Base-by-base conservation (phyloP, 2,797 vertebrate species). In the Sebastes diaconus region DNA sequence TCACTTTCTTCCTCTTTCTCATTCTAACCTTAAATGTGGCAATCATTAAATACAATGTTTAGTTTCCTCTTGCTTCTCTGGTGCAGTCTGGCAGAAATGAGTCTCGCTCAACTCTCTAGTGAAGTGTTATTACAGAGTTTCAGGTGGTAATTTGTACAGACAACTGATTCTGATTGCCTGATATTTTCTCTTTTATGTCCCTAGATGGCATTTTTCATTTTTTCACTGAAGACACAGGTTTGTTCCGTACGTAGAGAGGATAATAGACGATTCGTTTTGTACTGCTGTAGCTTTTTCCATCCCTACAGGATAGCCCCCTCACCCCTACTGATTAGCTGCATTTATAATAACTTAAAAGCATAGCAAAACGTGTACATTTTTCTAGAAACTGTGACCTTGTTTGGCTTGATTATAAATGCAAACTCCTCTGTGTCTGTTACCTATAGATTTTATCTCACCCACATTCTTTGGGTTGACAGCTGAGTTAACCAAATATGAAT, bases 161-260 rank as follows among this genome's bases (percentile, higher is more conserved):
- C 81, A 79, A 79, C 69, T 85, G 57, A 83, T 90, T 88, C 71
- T 90, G 80, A 93, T 92, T 86, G 79, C 89, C 80, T 91, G 73
- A 77, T 87, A 78, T 91, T 32, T 88, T 89, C 72, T 92, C 82
- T 93, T 89, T 90, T 81, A 80, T 82, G 74, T 92, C 83, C 75
- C 84, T 86, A 96, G 95, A 94, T 73, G 86, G 80, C 80, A 87
- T 89, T 89, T 95, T 91, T 91, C 76, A 87, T 92, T 94, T 95
- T 90, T 91, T 87, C 89, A 74, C 93, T 73, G 92, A 94, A 81
- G 93, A 93, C 57, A 77, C 94, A 94, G 94, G 94, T 95, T 95
- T 93, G 94, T 95, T 93, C 46, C 82, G 81, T 90, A 83, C 81
- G 84, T 90, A 83, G 84, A 67, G 58, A 63, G 52, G 73, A 86